Evolutionary conservation across 64 coral and sea anemone species (phyloP), one percentile per base, ranked within the genome.

Genomic region (Stylophora pistillata): DNA sequence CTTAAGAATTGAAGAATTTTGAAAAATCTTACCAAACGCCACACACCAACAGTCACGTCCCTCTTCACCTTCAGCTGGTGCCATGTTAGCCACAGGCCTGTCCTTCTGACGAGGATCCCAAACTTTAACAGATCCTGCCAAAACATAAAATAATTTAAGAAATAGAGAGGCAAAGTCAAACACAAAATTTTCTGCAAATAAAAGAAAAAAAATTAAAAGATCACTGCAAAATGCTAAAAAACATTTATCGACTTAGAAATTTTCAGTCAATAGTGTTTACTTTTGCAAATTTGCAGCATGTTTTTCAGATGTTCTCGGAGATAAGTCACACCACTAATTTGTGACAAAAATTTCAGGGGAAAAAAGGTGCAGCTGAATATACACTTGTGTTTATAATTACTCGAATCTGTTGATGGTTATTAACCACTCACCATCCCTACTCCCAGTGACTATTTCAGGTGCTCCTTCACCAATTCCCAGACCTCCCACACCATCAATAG

Each of bases 21-120:
- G 29, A 53, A 18, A 7, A 10, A 20, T 30, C 88, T 78, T 74
- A 99, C 97, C 97, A 99, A 99, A 99, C 34, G 97, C 93, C 58
- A 99, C 97, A 95, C 93, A 91, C 97, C 97, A 99, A 31, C 97
- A 99, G 70, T 99, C 97, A 9, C 97, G 78, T 10, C 87, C 90
- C 82, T 99, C 97, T 72, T 99, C 93, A 10, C 97, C 93, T 18
- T 92, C 86, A 32, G 87, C 91, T 34, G 97, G 97, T 21, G 86
- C 81, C 93, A 99, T 99, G 59, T 86, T 95, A n/a, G 97, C 97
- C 26, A 99, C 97, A 18, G 97, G 93, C 69, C 93, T 93, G 60
- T 99, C 93, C 85, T 99, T 99, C 30, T 99, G 97, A 75, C 97
- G 90, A 68, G 97, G 97, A 77, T 99, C 97, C 97, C 97, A 99